Evolutionary conservation across 1,140 invertebrate species (phyloP).

Genomic region (Adelges cooleyi): DNA sequence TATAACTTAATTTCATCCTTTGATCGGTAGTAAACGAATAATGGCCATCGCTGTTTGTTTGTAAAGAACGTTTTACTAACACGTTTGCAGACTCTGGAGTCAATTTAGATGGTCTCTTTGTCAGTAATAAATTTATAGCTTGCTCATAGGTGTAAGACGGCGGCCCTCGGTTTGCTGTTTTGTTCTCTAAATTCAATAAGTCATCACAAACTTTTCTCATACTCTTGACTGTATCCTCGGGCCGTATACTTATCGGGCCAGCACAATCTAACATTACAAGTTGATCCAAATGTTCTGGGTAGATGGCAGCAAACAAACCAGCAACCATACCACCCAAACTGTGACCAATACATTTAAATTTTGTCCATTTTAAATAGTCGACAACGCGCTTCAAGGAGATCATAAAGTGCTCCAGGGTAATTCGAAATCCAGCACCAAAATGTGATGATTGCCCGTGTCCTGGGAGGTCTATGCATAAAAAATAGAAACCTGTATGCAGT

Average conservation of each 20-base stretch:
- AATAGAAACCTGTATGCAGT: constrained; percentile 47
- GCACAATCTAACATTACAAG: constrained; percentile 45
- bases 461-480: constrained; percentile 54
- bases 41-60: constrained; percentile 36
- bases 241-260: constrained; percentile 35
- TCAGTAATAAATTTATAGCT: constrained; percentile 39
- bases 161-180: constrained; percentile 33
- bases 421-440: constrained; percentile 42
- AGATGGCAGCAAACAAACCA: constrained; percentile 40
- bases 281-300: constrained; percentile 42
- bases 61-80: constrained; percentile 42
- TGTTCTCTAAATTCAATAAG: constrained; percentile 21
- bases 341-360: constrained; percentile 45
- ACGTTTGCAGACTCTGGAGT: constrained; percentile 40
- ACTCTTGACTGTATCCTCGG: constrained; percentile 34
- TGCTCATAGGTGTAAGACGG: constrained; percentile 43
- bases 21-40: constrained; percentile 37
- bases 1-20: constrained; percentile 34
- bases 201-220: constrained; percentile 35
- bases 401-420: constrained; percentile 42
- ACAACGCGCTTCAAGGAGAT: constrained; percentile 43
- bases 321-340: constrained; percentile 46
- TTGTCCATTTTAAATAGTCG: constrained; percentile 46
- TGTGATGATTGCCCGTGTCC: constrained; percentile 56
- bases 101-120: constrained; percentile 35